Evolutionary conservation across 2,797 vertebrate genomes (phyloP).

Genomic region (Lacerta agilis): DNA sequence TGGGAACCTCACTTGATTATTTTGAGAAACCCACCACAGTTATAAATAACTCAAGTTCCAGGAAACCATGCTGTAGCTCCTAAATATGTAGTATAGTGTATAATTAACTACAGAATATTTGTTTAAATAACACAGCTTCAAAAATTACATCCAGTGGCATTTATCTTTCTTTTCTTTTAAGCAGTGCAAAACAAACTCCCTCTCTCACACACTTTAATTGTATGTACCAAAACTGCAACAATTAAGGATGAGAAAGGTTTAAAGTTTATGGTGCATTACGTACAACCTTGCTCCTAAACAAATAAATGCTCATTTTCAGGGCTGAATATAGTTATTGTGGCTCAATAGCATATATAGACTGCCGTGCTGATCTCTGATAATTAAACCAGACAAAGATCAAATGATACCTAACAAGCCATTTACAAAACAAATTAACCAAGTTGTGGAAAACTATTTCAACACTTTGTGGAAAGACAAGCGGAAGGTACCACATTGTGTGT

Average conservation of each 20-base stretch:
- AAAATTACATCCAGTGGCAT: slow-evolving; percentile 34
- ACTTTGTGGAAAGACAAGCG: slow-evolving; percentile 49
- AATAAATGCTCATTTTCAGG: slow-evolving; percentile 51
- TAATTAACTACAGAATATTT: slow-evolving; percentile 10
- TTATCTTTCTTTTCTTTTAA: slow-evolving; percentile 25
- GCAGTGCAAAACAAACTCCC: background rate
- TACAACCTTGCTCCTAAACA: slow-evolving; percentile 49
- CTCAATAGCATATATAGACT: slow-evolving; percentile 57
- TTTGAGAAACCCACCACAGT: background rate
- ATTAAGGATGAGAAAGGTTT: slow-evolving; percentile 40
- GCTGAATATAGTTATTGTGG: slow-evolving; percentile 67
- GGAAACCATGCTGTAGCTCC: background rate
- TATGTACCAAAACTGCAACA: slow-evolving; percentile 6
- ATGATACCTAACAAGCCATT: slow-evolving; percentile 66
- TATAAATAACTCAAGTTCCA: background rate
- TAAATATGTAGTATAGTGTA: slow-evolving; percentile 9
- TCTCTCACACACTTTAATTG: background rate
- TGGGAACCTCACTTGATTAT: background rate
- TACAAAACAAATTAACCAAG: slow-evolving; percentile 63
- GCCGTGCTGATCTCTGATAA: slow-evolving; percentile 63
- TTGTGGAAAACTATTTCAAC: slow-evolving; percentile 46
- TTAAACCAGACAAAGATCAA: slow-evolving; percentile 67
- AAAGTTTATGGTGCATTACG: slow-evolving; percentile 55
- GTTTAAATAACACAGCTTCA: slow-evolving; percentile 18
- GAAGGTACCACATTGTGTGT: slow-evolving; percentile 43